phyloP scores from a whole-genome alignment of 1,140 invertebrate species.

The Drosophila takahashii region DNA sequence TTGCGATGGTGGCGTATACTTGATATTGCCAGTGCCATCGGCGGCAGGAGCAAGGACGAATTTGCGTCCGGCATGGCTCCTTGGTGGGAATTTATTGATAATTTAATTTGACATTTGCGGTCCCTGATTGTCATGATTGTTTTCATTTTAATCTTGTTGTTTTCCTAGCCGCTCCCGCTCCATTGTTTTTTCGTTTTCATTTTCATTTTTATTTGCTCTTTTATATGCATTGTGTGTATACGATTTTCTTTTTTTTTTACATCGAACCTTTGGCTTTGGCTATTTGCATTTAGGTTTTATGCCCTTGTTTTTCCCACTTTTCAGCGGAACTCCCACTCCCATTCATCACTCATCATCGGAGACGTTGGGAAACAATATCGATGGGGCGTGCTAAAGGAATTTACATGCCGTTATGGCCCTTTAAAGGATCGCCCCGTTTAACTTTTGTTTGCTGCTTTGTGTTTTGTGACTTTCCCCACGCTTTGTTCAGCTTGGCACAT shows the following conservation, averaged over 20 bases:
- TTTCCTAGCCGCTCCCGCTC: conserved; percentile 38
- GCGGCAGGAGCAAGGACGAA: conserved; percentile 46
- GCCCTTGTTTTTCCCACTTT: conserved; percentile 52
- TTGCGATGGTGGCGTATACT: conserved; percentile 59
- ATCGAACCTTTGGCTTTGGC: conserved; percentile 60
- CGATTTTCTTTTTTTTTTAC: conserved; percentile 41
- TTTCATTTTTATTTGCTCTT: conserved; percentile 42
- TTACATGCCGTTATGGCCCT: conserved; percentile 61
- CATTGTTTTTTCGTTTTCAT: conserved; percentile 22
- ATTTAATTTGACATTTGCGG: conserved; percentile 84
- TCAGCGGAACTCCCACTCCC: conserved; percentile 10
- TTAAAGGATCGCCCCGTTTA: conserved; percentile 69
- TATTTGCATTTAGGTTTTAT: conserved; percentile 81
- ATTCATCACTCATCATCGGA: conserved; percentile 1
- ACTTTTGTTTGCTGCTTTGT: conserved; percentile 48
- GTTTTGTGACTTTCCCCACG: conserved; percentile 58
- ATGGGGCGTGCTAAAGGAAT: conserved; percentile 63
- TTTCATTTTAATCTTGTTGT: conserved; percentile 83
- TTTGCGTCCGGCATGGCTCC: conserved; percentile 64
- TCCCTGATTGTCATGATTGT: conserved; percentile 83
- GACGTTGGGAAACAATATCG: conserved; percentile 61
- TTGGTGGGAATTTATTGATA: conserved; percentile 80
- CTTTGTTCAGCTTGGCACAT: conserved; percentile 55
- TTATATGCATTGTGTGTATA: conserved; percentile 33
- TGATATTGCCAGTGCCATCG: conserved; percentile 63